Percentiles rank a stretch among this genome's conserved stretches.
phyloP scores from a whole-genome alignment of 2,797 vertebrate species.

The Mastacembelus armatus region DNA sequence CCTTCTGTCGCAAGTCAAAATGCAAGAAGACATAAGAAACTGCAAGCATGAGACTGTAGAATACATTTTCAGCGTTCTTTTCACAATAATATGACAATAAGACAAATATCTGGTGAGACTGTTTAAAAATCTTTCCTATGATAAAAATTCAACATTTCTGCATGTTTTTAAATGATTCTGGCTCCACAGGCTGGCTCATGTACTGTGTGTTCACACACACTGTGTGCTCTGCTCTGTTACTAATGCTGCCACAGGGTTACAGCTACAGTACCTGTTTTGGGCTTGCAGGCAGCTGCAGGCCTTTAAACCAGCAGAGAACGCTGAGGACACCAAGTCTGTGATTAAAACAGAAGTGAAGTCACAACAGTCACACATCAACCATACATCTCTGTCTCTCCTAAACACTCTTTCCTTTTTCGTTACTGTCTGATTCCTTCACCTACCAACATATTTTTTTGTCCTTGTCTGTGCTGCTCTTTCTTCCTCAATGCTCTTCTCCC shows the following conservation, averaged over 20 bases:
- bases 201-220: neutral
- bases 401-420: conserved; percentile 27
- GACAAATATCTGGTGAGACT: conserved; percentile 7
- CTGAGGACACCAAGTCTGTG: conserved; percentile 30
- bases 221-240: too few relatives aligned
- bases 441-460: neutral
- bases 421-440: conserved; percentile 43
- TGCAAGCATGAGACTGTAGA: neutral
- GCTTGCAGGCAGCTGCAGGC: conserved; percentile 7
- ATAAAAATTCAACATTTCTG: neutral
- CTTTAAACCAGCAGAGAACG: conserved; percentile 46
- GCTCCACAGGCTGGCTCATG: neutral
- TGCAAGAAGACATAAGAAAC: neutral
- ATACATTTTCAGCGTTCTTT: too few relatives aligned
- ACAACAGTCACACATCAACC: conserved; percentile 39
- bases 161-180: neutral
- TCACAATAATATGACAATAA: neutral
- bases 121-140: neutral
- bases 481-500: neutral
- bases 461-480: neutral
- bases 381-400: conserved; percentile 33
- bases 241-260: conserved; percentile 7
- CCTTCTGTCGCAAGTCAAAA: neutral
- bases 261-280: conserved; percentile 12
- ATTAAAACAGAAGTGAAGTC: conserved; percentile 52